A percentile compares a stretch with the other conserved stretches of the same genome.
Conservation (phyloP, 2,888 invertebrate genomes). For the Tachystola acroxantha region DNA sequence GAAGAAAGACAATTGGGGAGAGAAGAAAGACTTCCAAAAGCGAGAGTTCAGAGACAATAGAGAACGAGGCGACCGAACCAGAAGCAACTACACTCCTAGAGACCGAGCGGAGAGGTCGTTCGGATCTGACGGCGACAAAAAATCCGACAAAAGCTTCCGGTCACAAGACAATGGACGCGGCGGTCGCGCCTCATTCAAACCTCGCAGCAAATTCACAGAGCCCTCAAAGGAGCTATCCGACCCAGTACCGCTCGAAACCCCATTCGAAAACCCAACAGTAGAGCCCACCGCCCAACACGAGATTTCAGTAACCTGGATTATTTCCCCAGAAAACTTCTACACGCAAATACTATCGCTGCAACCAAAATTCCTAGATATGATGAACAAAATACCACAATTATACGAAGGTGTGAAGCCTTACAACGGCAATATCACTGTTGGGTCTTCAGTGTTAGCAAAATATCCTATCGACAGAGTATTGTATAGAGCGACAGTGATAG, state of each 20-base stretch:
- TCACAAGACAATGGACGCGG: slow-evolving; percentile 41
- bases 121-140: slow-evolving; percentile 42
- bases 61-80: slow-evolving; percentile 32
- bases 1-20: slow-evolving; percentile 20
- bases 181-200: slow-evolving; percentile 46
- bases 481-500: slow-evolving; percentile 83
- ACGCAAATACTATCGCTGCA: slow-evolving; percentile 74
- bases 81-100: slow-evolving; percentile 55
- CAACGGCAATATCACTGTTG: slow-evolving; percentile 66
- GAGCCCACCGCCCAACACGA: slow-evolving; percentile 74
- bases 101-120: slow-evolving; percentile 54
- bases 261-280: slow-evolving; percentile 65
- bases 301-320: slow-evolving; percentile 85
- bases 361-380: slow-evolving; percentile 80
- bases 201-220: slow-evolving; percentile 47
- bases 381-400: slow-evolving; percentile 83
- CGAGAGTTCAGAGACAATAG: slow-evolving; percentile 35
- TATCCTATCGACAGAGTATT: slow-evolving; percentile 84
- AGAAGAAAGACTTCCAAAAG: slow-evolving; percentile 25
- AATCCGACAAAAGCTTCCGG: slow-evolving; percentile 46
- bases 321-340: slow-evolving; percentile 85
- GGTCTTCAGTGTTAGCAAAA: slow-evolving; percentile 82
- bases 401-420: slow-evolving; percentile 77
- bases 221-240: slow-evolving; percentile 54
- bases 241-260: slow-evolving; percentile 67